phyloP scores from a whole-genome alignment of 2,888 invertebrate genomes.

The Coenonympha glycerion region DNA sequence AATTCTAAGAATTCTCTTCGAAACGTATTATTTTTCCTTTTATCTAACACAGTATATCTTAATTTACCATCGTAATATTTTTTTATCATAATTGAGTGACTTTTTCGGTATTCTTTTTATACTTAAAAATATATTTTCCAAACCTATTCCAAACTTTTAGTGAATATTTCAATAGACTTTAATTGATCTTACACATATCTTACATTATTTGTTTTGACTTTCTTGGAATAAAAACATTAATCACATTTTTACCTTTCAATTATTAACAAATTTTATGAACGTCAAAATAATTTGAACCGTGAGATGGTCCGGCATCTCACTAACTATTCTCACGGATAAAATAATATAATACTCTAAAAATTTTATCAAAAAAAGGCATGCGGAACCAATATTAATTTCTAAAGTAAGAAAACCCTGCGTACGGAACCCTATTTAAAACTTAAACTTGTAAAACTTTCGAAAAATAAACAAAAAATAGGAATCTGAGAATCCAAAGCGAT shows the following conservation, averaged over 20 bases:
- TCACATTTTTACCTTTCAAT: background rate
- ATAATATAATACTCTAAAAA: too few species aligned
- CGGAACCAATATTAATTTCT: too few species aligned
- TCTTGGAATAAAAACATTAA: background rate
- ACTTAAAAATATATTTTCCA: constrained; percentile 26
- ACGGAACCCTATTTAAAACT: too few species aligned
- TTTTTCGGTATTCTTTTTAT: constrained; percentile 27
- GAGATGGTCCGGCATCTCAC: too few species aligned
- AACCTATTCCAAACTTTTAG: constrained; percentile 5
- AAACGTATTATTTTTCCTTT: background rate
- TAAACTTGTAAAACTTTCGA: too few species aligned
- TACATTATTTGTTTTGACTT: background rate
- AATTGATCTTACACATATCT: background rate
- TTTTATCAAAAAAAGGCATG: too few species aligned
- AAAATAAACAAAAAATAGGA: too few species aligned
- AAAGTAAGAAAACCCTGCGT: too few species aligned
- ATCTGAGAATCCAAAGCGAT: too few species aligned
- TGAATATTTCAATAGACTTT: background rate
- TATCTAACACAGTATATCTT: constrained; percentile 2
- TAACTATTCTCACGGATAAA: too few species aligned
- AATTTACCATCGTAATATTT: background rate
- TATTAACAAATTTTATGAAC: background rate
- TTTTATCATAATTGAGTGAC: constrained; percentile 17
- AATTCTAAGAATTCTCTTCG: constrained; percentile 5
- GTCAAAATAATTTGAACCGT: background rate